Conservation (phyloP, 2,113 vertebrate genomes). For the Hylia prasina region DNA sequence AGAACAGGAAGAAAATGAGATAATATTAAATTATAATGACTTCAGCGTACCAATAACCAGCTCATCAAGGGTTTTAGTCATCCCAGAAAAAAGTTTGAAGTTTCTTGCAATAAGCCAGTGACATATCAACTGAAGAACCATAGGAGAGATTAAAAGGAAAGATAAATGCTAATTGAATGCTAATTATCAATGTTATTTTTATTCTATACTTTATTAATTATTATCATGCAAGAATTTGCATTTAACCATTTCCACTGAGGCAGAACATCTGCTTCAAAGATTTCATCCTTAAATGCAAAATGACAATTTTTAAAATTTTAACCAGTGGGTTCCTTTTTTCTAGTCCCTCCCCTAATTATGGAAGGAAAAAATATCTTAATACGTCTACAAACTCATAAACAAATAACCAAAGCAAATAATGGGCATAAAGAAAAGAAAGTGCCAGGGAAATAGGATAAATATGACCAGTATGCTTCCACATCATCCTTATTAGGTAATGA, state of each 20-base stretch:
- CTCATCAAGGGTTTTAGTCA: not conserved
- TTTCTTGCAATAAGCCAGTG: not conserved
- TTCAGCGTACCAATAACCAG: constrained; percentile 1
- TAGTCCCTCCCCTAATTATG: not conserved
- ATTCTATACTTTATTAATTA: not conserved
- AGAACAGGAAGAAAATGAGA: not conserved
- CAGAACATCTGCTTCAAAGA: not conserved
- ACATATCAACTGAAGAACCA: not conserved
- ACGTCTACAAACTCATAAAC: not conserved
- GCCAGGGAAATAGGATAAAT: not conserved
- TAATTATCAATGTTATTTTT: not conserved
- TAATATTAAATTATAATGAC: constrained; percentile 2
- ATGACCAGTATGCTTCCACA: not conserved
- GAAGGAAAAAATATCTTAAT: not conserved
- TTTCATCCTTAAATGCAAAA: not conserved
- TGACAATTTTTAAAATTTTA: not conserved
- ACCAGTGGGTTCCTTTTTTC: not conserved
- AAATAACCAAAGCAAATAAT: not conserved
- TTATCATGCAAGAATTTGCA: not conserved
- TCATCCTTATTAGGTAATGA: not conserved
- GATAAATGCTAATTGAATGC: not conserved
- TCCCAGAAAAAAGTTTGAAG: not conserved
- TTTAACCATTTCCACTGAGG: not conserved
- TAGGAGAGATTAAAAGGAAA: not conserved
- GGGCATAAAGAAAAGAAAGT: not conserved